Evolutionary conservation across 2,797 vertebrate species (phyloP), one percentile per base, ranked within the genome.

Genomic region (Setipinna tenuifilis): DNA sequence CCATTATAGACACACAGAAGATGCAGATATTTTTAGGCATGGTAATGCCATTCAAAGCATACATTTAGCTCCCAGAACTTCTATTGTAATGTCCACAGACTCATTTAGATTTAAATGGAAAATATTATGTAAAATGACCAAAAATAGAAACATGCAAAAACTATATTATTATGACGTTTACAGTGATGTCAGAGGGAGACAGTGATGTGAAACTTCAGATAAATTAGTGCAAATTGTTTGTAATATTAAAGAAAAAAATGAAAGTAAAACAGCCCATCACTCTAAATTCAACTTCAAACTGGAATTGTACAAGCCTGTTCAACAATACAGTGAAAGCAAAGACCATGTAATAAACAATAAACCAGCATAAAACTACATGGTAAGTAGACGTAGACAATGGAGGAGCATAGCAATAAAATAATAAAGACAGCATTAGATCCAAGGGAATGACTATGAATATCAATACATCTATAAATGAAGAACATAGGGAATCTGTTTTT

Each of bases 281-380:
- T 78, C 25, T 68, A 28, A 75, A 75, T 75, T 75, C 31, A 44
- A 41, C 31, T 44, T 44, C 31, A 78, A 44, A 71, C 25, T 35
- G 31, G 16, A 7, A 17, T 41, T 75, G 19, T 41, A 75, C 68
- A 17, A 41, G 14, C 31, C 31, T 41, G 31, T 31, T 35, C 68
- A 75, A 41, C 68, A 41, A 75, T 75, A 75, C 68, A 35, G 6
- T 75, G 28, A 75, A 41, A 78, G 71, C 71, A 44, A 41, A 78
- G 35, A 78, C 14, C 31, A 78, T 78, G 71, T 78, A 78, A 78
- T 78, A 78, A 78, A 78, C 71, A 78, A 78, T 78, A 78, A 41
- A 75, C 14, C 35, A 78, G 71, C 71, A 44, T 44, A 41, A 19
- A 78, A 44, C 31, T 41, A 78, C 16, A 78, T 78, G 6, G 2